Evolutionary conservation across 2,797 vertebrate species (phyloP).

Genomic region (Crocodylus rhombifer): DNA sequence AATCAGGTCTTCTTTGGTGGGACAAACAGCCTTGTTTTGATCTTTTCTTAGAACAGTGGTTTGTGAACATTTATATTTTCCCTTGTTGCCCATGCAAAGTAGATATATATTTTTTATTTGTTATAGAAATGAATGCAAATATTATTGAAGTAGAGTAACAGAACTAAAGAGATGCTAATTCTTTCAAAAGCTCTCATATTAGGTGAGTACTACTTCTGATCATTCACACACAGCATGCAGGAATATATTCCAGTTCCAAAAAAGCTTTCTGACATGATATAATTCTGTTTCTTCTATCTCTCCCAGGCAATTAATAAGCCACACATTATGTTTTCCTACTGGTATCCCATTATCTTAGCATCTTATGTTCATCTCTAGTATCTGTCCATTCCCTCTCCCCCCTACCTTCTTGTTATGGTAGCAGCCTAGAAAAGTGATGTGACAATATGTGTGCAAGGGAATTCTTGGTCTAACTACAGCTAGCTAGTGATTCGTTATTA

Average conservation of each 20-base stretch:
- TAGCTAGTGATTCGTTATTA: background rate
- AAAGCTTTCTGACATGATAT: background rate
- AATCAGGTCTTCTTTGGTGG: background rate
- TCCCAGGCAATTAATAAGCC: background rate
- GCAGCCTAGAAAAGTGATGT: background rate
- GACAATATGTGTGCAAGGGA: background rate
- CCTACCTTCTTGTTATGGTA: background rate
- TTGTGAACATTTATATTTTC: accelerated
- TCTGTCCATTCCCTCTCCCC: background rate
- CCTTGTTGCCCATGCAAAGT: background rate
- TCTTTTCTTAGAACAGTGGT: background rate
- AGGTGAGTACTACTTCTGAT: too few relatives aligned
- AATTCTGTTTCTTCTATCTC: background rate
- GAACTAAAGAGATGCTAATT: background rate
- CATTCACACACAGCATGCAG: background rate
- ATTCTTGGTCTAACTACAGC: background rate
- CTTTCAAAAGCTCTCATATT: background rate
- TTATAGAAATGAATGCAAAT: background rate
- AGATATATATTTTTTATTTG: background rate
- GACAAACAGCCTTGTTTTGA: background rate
- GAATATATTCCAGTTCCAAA: background rate
- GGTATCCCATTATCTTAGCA: background rate
- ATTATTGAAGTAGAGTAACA: background rate
- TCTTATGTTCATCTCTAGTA: accelerated
- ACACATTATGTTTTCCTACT: background rate